Base-by-base conservation (phyloP, 2,113 vertebrate species). In the Salminus brasiliensis region DNA sequence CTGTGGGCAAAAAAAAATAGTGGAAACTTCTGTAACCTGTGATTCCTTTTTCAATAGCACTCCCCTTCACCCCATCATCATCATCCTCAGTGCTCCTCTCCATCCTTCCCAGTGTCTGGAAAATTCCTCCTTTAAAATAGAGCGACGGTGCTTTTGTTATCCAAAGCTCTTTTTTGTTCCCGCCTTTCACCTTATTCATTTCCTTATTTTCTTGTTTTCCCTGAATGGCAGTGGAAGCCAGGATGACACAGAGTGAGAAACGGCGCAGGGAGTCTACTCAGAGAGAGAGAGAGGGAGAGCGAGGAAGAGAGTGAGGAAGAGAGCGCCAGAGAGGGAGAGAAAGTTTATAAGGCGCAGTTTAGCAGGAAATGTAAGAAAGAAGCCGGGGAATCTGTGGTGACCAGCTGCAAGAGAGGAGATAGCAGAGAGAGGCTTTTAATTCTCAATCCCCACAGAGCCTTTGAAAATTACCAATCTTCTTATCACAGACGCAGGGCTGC, bases 391-490 rank as follows among this genome's bases (percentile, higher is more conserved):
- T 94, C 90, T 92, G 91, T 84, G 92, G 92, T 93, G 93, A 91
- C 92, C 93, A 93, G 93, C 93, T 94, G 93, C 93, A 94, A 87
- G 89, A 93, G 92, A 88, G 90, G 88, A 94, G 93, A 94, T 94
- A 94, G 93, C 85, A 85, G 84, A 91, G 91, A 90, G 93, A 93
- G 92, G 91, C 93, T 94, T 94, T 94, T 94, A 94, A 94, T 94
- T 94, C 93, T 92, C 93, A 94, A 94, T 94, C 93, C 93, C 93
- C 89, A 92, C 92, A 93, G 93, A 94, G 93, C 90, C 93, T 94
- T 94, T 94, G 93, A 94, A 94, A 94, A 94, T 94, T 94, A 94
- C 93, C 93, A 94, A 94, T 94, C 93, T 94, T 94, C 93, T 94
- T 94, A 94, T 94, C 93, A 94, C 92, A 92, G 90, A 93, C 92